These are phyloP conservation scores for Blastobasis adustella DNA, from an alignment of 2,888 invertebrate species.

Conservation along the genomic window DNA sequence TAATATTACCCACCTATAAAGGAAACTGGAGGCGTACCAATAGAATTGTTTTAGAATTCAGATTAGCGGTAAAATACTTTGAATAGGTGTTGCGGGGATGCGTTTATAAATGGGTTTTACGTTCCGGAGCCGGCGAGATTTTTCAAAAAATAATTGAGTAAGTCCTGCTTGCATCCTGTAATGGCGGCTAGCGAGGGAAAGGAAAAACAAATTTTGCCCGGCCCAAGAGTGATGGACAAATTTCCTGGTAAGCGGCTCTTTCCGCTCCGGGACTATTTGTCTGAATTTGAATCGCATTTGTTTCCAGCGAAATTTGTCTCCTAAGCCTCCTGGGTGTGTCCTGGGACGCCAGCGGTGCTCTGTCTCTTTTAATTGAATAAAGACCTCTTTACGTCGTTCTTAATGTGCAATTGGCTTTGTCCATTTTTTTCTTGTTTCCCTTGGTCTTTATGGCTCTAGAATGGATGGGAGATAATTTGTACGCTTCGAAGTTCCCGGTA, in stretches of 20 bases:
- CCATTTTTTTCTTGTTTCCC: conserved; percentile 18
- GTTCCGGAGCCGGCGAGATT: neutral
- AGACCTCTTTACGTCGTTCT: conserved; percentile 38
- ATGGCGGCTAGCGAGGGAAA: conserved; percentile 40
- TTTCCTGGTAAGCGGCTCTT: conserved; percentile 68
- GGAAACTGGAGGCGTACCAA: conserved; percentile 4
- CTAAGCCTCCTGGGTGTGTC: conserved; percentile 57
- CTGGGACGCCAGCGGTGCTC: conserved; percentile 47
- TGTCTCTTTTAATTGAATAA: conserved; percentile 64
- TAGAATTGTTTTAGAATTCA: conserved; percentile 1
- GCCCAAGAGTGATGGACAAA: conserved; percentile 69
- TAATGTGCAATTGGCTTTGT: conserved; percentile 33
- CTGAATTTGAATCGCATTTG: conserved; percentile 74
- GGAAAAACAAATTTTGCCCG: conserved; percentile 57
- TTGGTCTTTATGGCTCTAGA: neutral
- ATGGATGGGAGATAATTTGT: conserved; percentile 5
- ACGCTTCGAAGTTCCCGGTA: conserved; percentile 24
- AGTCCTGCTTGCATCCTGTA: neutral
- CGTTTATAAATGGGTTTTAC: too few relatives aligned
- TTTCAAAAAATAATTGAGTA: conserved; percentile 17
- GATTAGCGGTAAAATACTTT: neutral
- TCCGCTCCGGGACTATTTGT: conserved; percentile 71
- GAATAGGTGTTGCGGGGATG: neutral
- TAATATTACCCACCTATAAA: conserved; percentile 17
- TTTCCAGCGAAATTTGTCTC: conserved; percentile 70